Percentiles rank a stretch among this genome's conserved stretches.
Evolutionary conservation across 2,113 vertebrate genomes (phyloP).

Genomic region (Speoplatyrhinus poulsoni): DNA sequence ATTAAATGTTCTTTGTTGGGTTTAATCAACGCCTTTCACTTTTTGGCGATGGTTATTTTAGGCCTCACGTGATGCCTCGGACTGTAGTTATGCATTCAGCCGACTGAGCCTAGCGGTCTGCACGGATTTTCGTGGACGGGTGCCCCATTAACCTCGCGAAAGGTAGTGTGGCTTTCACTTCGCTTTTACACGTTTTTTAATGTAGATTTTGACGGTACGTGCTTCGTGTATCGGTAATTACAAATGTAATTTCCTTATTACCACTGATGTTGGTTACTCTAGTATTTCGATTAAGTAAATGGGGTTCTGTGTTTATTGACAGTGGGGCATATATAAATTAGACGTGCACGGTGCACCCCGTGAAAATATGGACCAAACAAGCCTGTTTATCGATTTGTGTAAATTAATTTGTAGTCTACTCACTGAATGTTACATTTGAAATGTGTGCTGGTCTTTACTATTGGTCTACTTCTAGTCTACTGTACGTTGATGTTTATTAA

Average conservation of each 20-base stretch:
- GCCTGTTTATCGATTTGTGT: not conserved
- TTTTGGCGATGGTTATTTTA: not conserved
- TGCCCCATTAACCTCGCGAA: not conserved
- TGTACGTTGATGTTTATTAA: no score
- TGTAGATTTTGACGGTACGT: not conserved
- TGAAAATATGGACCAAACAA: not conserved
- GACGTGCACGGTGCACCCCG: no score
- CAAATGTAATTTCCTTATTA: not conserved
- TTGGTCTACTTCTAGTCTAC: no score
- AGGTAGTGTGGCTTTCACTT: not conserved
- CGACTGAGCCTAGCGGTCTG: slow-evolving; percentile 1
- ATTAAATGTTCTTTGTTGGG: not conserved
- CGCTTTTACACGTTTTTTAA: not conserved
- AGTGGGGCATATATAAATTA: no score
- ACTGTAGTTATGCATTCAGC: slow-evolving; percentile 14
- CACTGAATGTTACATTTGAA: no score
- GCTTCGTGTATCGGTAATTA: not conserved
- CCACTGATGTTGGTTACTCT: not conserved
- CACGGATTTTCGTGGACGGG: not conserved
- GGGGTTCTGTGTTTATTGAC: no score
- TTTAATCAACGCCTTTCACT: not conserved
- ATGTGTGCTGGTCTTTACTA: no score
- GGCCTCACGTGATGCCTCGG: slow-evolving; percentile 66
- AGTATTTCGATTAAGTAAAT: not conserved
- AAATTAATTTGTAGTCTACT: not conserved